Conservation (phyloP, 2,797 vertebrate genomes). For the Myotis daubentonii region DNA sequence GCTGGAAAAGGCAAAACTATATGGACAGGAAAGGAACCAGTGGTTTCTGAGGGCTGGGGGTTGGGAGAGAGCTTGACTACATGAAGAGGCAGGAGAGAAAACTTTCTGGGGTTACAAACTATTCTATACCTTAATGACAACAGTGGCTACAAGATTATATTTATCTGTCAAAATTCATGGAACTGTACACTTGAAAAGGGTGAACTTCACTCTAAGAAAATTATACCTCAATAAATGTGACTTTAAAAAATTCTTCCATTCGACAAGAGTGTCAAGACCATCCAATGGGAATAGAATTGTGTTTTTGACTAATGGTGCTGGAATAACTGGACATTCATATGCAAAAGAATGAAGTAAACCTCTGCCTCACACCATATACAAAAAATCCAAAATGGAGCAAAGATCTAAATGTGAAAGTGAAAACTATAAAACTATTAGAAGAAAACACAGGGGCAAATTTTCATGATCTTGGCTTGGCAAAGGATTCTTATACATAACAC, state of each 20-base stretch:
- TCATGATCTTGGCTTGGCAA: neutral
- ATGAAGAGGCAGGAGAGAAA: neutral
- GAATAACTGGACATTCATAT: neutral
- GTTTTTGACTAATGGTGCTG: no score
- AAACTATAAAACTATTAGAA: neutral
- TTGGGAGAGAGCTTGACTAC: no score
- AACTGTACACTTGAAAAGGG: neutral
- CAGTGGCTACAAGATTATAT: neutral
- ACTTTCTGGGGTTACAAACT: accelerated
- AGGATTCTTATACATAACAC: neutral
- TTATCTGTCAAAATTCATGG: neutral
- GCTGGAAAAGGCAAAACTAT: neutral
- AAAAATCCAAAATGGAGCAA: neutral
- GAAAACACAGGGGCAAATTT: neutral
- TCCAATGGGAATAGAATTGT: neutral
- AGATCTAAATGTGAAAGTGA: neutral
- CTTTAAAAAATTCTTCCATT: neutral
- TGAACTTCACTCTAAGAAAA: neutral
- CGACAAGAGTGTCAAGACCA: neutral
- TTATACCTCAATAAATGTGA: neutral
- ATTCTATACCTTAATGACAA: neutral
- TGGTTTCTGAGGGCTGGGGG: neutral
- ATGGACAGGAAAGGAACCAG: neutral
- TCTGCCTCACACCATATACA: neutral
- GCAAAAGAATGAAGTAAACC: neutral